Evolutionary conservation across 2,888 invertebrate genomes (phyloP), one percentile per base, ranked within the genome.

Genomic region (Napeogenes inachia): DNA sequence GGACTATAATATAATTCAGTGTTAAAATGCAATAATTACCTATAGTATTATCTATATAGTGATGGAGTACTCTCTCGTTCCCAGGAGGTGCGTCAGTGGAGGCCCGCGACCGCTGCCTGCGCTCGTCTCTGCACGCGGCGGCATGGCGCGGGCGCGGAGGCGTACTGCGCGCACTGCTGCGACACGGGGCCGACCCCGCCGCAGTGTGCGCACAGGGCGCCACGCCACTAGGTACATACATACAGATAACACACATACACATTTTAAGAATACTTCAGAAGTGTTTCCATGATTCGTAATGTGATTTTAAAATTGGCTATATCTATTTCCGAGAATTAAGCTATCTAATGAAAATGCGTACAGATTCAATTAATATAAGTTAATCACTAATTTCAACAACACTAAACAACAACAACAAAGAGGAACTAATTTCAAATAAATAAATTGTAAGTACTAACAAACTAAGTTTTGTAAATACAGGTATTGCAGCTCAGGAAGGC

Each of bases 131-230:
- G 67, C 98, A 98, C 89, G 97, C 97, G 45, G 98, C 98, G 13
- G 96, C 98, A 59, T 98, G 98, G 98, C 97, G 98, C 79, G 98
- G 98, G 0, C 96, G 98, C 75, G 93, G 94, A 47, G 93, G 93
- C 57, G 97, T 97, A 50, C 96, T 98, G 69, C 92, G 94, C 63
- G 89, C 97, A 47, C 87, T 97, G 13, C 90, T 98, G 54, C 94
- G 94, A 74, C 93, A 94, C 72, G 96, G 96, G 4, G 98, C 98
- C 0, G 83, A 92, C 61, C 95, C 97, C 21, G 94, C 97, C 84
- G 97, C 98, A 72, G 95, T 96, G 0, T 98, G 98, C 80, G 96
- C 97, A 76, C 98, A 98, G 89, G 98, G 98, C 32, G 98, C 98
- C 56, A 98, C 98, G 13, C 98, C 98, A 8, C 90, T 99, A 66